These are phyloP conservation scores for Sialia sialis DNA, from an alignment of 2,113 vertebrate genomes.

Conservation along the genomic window DNA sequence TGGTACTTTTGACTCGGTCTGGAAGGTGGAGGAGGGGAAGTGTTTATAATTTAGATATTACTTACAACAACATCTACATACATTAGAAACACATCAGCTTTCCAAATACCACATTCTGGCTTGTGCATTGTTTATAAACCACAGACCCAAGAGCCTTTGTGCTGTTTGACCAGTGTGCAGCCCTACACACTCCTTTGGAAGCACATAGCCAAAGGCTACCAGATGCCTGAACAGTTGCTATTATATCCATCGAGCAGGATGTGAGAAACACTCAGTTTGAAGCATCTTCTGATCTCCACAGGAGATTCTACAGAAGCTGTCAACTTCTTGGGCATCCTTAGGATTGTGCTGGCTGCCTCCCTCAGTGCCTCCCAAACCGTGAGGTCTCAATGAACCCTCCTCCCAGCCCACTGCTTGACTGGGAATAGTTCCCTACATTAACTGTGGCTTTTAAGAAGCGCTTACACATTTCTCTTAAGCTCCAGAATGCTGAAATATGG, in stretches of 20 bases:
- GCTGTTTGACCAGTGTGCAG: background rate
- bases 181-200: background rate
- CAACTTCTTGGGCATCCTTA: background rate
- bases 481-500: background rate
- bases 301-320: slow-evolving; percentile 13
- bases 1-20: background rate
- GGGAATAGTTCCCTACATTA: background rate
- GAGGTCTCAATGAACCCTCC: background rate
- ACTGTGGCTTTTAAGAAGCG: background rate
- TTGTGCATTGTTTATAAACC: slow-evolving; percentile 33
- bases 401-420: background rate
- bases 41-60: slow-evolving; percentile 1
- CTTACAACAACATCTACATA: background rate
- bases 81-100: background rate
- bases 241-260: background rate
- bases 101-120: slow-evolving; percentile 7
- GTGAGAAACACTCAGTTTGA: slow-evolving; percentile 13
- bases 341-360: background rate
- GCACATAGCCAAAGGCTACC: slow-evolving; percentile 34
- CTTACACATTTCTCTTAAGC: background rate
- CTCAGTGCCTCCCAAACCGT: background rate
- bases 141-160: slow-evolving; percentile 3
- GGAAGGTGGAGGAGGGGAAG: background rate
- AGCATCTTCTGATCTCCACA: slow-evolving; percentile 29
- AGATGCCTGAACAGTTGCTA: slow-evolving; percentile 19